Conservation (phyloP, 2,797 vertebrate genomes). For the Podarcis siculus region DNA sequence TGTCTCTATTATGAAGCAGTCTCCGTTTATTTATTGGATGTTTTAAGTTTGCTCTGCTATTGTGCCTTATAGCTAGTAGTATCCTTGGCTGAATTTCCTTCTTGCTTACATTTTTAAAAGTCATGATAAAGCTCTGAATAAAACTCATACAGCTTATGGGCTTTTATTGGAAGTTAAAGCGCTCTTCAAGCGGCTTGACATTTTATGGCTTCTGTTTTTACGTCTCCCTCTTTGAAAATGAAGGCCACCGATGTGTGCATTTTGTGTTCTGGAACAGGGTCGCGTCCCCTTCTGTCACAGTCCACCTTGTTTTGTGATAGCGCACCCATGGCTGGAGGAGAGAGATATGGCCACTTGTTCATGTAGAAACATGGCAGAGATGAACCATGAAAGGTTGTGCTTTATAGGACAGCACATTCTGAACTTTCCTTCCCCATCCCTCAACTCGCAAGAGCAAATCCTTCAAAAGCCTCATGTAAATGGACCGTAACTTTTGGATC, state of each 20-base stretch:
- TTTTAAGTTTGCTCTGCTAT: slow-evolving; percentile 1
- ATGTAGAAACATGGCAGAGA: slow-evolving; percentile 68
- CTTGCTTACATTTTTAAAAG: slow-evolving; percentile 31
- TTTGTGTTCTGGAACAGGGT: slow-evolving; percentile 70
- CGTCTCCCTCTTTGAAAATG: slow-evolving; percentile 56
- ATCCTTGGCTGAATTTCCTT: neutral
- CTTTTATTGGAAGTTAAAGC: slow-evolving; percentile 60
- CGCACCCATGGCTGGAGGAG: slow-evolving; percentile 62
- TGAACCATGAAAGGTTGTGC: slow-evolving; percentile 67
- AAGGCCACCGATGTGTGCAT: slow-evolving; percentile 46
- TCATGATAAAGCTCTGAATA: slow-evolving; percentile 31
- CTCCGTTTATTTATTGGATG: neutral
- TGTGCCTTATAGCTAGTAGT: slow-evolving; percentile 6
- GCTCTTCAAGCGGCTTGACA: slow-evolving; percentile 48
- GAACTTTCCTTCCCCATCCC: slow-evolving; percentile 30
- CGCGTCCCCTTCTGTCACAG: slow-evolving; percentile 68
- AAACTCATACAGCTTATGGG: slow-evolving; percentile 32
- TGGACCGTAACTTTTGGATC: slow-evolving; percentile 62
- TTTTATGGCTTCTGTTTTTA: slow-evolving; percentile 62
- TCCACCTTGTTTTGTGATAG: slow-evolving; percentile 70
- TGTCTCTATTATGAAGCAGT: slow-evolving; percentile 6
- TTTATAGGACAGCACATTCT: slow-evolving; percentile 62
- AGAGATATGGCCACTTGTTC: slow-evolving; percentile 64
- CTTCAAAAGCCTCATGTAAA: slow-evolving; percentile 62
- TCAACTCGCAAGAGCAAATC: slow-evolving; percentile 36